Conservation (phyloP, 2,888 invertebrate genomes). For the Xestia c-nigrum region DNA sequence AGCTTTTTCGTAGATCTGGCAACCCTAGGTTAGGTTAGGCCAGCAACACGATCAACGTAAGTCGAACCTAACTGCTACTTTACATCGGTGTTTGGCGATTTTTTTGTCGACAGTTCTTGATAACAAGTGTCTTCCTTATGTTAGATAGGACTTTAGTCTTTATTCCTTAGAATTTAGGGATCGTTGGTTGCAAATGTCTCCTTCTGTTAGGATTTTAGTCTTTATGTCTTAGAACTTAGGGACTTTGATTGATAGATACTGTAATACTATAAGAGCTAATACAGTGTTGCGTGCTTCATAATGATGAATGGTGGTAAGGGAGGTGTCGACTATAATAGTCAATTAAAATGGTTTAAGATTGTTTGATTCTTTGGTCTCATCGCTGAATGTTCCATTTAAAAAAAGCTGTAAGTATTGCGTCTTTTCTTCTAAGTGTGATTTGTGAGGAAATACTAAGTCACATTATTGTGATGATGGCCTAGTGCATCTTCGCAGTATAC, state of each 20-base stretch:
- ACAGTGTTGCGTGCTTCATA: slow-evolving; percentile 29
- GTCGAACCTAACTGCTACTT: slow-evolving; percentile 51
- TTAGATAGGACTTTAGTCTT: slow-evolving; percentile 12
- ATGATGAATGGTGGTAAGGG: slow-evolving; percentile 27
- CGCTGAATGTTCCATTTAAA: slow-evolving; percentile 18
- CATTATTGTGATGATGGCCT: not conserved
- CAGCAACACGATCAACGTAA: slow-evolving; percentile 40
- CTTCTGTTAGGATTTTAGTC: slow-evolving; percentile 9
- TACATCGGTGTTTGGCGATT: slow-evolving; percentile 57
- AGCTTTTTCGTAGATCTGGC: not conserved
- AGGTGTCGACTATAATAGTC: slow-evolving; percentile 31
- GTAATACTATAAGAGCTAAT: not conserved
- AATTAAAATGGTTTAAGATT: slow-evolving; percentile 41
- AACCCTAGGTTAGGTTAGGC: slow-evolving; percentile 42
- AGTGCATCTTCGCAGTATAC: too few species aligned
- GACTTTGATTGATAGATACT: slow-evolving; percentile 9
- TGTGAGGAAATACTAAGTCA: not conserved
- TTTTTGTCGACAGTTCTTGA: slow-evolving; percentile 47
- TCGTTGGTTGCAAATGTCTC: not conserved
- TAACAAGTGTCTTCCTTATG: slow-evolving; percentile 28
- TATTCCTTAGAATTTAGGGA: slow-evolving; percentile 14
- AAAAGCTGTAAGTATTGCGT: slow-evolving; percentile 4
- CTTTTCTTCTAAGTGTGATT: slow-evolving; percentile 1
- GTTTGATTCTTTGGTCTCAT: slow-evolving; percentile 26
- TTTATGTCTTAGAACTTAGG: slow-evolving; percentile 13